phyloP scores from a whole-genome alignment of 2,797 vertebrate genomes.

The Centropyge bicolor region DNA sequence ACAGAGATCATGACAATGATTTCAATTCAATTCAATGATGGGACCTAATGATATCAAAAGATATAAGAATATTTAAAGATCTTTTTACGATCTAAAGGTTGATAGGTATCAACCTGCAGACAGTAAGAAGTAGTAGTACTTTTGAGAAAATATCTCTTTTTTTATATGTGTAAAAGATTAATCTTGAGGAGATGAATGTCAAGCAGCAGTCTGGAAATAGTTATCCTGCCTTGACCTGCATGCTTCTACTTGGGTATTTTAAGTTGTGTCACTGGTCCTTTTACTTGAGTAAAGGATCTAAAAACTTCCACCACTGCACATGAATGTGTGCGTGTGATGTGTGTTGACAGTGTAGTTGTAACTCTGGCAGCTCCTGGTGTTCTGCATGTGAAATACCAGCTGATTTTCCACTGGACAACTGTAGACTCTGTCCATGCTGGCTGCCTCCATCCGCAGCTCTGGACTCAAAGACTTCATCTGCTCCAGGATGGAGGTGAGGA shows the following conservation, averaged over 20 bases:
- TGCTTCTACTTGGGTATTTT: too few species aligned
- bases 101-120: too few species aligned
- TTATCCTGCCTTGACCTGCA: too few species aligned
- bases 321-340: not conserved
- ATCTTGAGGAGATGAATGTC: too few species aligned
- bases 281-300: too few species aligned
- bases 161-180: too few species aligned
- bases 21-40: not conserved
- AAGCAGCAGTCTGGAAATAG: too few species aligned
- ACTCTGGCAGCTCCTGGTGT: constrained; percentile 1
- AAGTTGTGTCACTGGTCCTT: not conserved
- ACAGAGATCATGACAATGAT: not conserved
- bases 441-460: not conserved
- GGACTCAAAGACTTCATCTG: not conserved
- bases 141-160: too few species aligned
- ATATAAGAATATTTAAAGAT: not conserved
- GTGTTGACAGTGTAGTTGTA: not conserved
- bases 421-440: not conserved
- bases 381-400: not conserved
- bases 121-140: too few species aligned
- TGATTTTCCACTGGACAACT: not conserved
- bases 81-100: not conserved
- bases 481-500: not conserved
- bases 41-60: too few species aligned
- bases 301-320: too few species aligned